Evolutionary conservation across 2,797 vertebrate genomes (phyloP), one percentile per base, ranked within the genome.

Genomic region (Philypnodon macrostomus): DNA sequence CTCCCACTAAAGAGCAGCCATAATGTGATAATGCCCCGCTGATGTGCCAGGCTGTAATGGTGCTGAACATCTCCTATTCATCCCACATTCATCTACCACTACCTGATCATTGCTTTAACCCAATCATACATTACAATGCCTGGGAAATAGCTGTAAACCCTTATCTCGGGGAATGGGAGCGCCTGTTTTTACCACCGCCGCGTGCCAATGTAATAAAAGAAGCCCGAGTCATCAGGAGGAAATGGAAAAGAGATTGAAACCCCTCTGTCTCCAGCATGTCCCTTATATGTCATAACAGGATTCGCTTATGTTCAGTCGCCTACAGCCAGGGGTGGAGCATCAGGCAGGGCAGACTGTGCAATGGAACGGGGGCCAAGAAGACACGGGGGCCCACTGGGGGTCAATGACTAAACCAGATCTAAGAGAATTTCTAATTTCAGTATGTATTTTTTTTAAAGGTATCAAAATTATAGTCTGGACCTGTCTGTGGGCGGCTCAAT

Each of bases 11-110:
- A 93, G 91, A 93, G 92, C 92, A 92, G 90, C 89, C 90, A 90
- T 92, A 93, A 93, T 93, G 91, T 93, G 93, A 94, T 94, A 93
- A 95, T 92, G 92, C 92, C 91, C 90, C 91, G 90, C 90, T 91
- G 92, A 94, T 93, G 92, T 93, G 90, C 90, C 90, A 88, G 91
- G 85, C 90, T 85, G 92, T 93, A 93, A 94, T 95, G 92, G 91
- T 92, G 90, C 92, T 91, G 92, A 94, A 94, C 92, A 91, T 90
- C 92, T 92, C 90, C 91, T 92, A 93, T 93, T 93, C 93, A 93
- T 93, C 92, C 92, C 90, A 92, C 89, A 93, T 93, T 93, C 93
- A 93, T 93, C 92, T 92, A 91, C 92, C 89, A 87, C 91, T 92
- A 93, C 91, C 92, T 94, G 93, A 93, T 90, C 89, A 90, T 90